These are phyloP conservation scores for Echinarachnius parma DNA, from an alignment of 53 echinoderm and acorn worm species.

Conservation along the genomic window DNA sequence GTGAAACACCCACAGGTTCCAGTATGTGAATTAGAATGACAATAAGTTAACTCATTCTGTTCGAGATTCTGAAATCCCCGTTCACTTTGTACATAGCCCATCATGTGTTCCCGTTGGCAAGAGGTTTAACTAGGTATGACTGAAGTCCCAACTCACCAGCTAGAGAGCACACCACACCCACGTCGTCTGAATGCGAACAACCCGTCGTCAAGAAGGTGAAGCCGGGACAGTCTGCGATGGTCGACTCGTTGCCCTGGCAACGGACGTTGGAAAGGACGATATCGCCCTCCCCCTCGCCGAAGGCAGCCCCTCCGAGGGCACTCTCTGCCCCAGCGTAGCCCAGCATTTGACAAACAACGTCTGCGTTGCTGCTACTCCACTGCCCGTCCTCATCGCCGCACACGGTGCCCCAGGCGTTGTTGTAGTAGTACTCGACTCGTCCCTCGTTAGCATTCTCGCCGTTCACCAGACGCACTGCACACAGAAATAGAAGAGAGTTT, in stretches of 20 bases:
- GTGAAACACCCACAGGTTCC: no score
- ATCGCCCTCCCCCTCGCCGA: slow-evolving; percentile 1
- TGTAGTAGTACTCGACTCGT: slow-evolving; percentile 34
- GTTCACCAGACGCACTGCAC: slow-evolving; percentile 17
- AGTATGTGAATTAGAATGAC: no score
- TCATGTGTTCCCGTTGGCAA: no score
- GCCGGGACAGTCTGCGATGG: slow-evolving; percentile 14
- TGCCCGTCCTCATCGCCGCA: slow-evolving; percentile 27
- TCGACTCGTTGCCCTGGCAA: slow-evolving; percentile 28
- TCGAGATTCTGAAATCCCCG: no score
- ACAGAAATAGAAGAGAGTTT: no score
- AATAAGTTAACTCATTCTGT: no score
- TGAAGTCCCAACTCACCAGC: no score
- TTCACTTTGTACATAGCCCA: no score
- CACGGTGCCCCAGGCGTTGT: slow-evolving; percentile 32
- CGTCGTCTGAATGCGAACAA: slow-evolving; percentile 26
- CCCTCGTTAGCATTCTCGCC: slow-evolving; percentile 10
- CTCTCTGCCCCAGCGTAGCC: slow-evolving; percentile 21
- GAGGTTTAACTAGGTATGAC: no score
- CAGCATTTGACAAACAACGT: slow-evolving; percentile 30
- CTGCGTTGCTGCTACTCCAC: slow-evolving; percentile 17
- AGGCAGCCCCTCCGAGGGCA: slow-evolving; percentile 1
- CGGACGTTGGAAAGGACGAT: slow-evolving; percentile 10
- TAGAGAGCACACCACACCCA: slow-evolving; percentile 4
- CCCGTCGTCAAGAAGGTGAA: no score